Base-by-base conservation (phyloP, 2,113 vertebrate species). In the Saccopteryx bilineata region DNA sequence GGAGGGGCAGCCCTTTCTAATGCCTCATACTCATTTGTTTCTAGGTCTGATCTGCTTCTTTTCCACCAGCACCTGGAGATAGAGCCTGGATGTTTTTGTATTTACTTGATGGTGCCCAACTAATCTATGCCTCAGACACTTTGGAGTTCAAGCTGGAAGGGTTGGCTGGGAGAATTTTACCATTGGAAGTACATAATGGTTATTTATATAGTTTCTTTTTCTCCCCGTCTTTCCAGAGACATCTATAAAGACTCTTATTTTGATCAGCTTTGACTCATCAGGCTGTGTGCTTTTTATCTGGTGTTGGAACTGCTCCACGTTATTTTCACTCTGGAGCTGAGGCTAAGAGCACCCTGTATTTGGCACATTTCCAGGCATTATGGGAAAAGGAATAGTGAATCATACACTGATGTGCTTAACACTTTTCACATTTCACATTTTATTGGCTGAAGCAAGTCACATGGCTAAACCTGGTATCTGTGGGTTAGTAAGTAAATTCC, bases 241-340 rank as follows among this genome's bases (percentile, higher is more conserved):
- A 48, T 68, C 60, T 96, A 89, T 96, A 97, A 97, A 96, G 50
- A 46, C 61, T 91, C 68, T 81, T 96, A 95, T 61, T 97, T 86
- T 92, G 48, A 68, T 95, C 87, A 76, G 39, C 31, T 69, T 75
- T 63, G 54, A 54, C 26, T 85, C 7, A 4, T 28, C 21, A 24
- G 28, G 18, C 74, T 61, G 81, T 48, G 68, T 69, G 66, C 52
- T 95, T 88, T 94, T 48, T 63, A 8, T 80, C n/a, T 66, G 71
- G 23, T 52, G 15, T 86, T 93, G 71, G 75, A 54, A 21, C 58
- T 54, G 26, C 39, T 82, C 58, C 58, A 28, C 5, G 2, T 48
- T 14, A 54, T 80, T 28, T 28, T 48, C 24, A 18, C 60, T 12
- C 80, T 61, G 23, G 39, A 9, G 24, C 80, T 28, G 33, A 46